Percentiles rank a stretch among this genome's conserved stretches.
Conservation (phyloP, 2,113 vertebrate species). For the Triplophysa siluroides region DNA sequence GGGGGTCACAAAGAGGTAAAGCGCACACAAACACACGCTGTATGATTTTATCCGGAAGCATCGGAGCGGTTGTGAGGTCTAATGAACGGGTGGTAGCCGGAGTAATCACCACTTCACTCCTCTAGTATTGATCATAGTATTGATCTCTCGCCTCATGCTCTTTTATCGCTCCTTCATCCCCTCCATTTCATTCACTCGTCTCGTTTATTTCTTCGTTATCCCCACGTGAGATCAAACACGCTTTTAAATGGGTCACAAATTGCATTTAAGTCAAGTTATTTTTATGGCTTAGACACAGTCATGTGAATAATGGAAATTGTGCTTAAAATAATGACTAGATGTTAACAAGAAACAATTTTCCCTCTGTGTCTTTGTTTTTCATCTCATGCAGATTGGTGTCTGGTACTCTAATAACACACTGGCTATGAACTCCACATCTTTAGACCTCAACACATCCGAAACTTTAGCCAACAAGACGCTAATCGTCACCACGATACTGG, state of each 20-base stretch:
- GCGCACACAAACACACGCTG: conserved; percentile 14
- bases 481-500: conserved; percentile 87
- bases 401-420: conserved; percentile 90
- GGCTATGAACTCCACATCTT: conserved; percentile 84
- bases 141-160: conserved; percentile 5
- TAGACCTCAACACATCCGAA: conserved; percentile 83
- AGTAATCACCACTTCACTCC: conserved; percentile 26
- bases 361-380: conserved; percentile 3
- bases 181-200: conserved; percentile 26
- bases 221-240: background rate
- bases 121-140: conserved; percentile 23
- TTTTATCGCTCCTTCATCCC: conserved; percentile 17
- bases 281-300: background rate
- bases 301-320: background rate
- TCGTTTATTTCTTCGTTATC: background rate
- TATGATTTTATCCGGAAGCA: conserved; percentile 26
- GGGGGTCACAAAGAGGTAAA: conserved; percentile 84
- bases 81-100: conserved; percentile 21
- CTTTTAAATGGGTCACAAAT: background rate
- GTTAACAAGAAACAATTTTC: background rate
- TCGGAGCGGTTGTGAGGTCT: conserved; percentile 19
- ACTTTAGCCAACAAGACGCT: conserved; percentile 86
- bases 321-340: background rate
- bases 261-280: background rate
- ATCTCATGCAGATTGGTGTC: conserved; percentile 76